Conservation (phyloP, 2,888 invertebrate genomes). For the Apeira syringaria region DNA sequence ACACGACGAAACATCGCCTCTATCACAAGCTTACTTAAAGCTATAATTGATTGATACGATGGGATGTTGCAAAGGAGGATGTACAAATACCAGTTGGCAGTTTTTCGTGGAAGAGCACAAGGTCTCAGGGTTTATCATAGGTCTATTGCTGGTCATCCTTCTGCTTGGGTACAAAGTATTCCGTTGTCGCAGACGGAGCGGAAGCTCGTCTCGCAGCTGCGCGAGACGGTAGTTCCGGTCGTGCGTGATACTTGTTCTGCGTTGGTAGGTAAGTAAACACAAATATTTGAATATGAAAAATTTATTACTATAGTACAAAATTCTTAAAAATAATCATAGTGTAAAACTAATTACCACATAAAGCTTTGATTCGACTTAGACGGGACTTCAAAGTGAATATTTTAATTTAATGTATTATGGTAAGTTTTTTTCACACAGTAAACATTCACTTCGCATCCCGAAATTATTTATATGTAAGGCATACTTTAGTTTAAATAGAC, state of each 20-base stretch:
- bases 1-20: neutral
- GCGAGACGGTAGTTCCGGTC: too few relatives aligned
- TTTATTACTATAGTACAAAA: slow-evolving; percentile 3
- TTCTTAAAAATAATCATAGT: neutral
- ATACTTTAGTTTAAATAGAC: too few relatives aligned
- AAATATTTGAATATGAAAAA: neutral
- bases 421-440: too few relatives aligned
- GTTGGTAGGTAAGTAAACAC: slow-evolving; percentile 18
- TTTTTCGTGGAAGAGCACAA: slow-evolving; percentile 41
- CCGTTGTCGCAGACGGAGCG: slow-evolving; percentile 44
- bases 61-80: slow-evolving; percentile 45
- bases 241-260: too few relatives aligned
- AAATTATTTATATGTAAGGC: too few relatives aligned
- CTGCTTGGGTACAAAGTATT: slow-evolving; percentile 46
- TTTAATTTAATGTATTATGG: too few relatives aligned
- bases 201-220: slow-evolving; percentile 32
- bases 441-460: too few relatives aligned
- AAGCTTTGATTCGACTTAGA: slow-evolving; percentile 2
- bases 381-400: neutral
- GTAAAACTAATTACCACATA: neutral
- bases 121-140: slow-evolving; percentile 37
- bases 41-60: slow-evolving; percentile 28
- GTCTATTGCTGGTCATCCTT: slow-evolving; percentile 36
- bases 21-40: neutral
- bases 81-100: slow-evolving; percentile 38